These are phyloP conservation scores for Stenurella melanura DNA, from an alignment of 2,888 invertebrate genomes.

Conservation along the genomic window DNA sequence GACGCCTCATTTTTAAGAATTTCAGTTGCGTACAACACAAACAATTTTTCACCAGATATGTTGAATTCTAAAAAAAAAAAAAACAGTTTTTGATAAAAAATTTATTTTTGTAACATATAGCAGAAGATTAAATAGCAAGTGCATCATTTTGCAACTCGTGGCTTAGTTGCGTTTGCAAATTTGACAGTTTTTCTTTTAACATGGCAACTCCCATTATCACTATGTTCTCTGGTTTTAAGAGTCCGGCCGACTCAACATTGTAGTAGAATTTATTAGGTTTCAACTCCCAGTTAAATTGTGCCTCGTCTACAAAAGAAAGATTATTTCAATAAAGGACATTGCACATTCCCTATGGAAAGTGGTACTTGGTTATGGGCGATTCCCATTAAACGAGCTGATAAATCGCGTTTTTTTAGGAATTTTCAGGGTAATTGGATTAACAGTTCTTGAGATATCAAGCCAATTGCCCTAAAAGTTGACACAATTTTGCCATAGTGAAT, in stretches of 20 bases:
- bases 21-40: no score
- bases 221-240: slow-evolving; percentile 96
- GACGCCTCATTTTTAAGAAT: no score
- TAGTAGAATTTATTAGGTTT: slow-evolving; percentile 98
- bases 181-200: slow-evolving; percentile 95
- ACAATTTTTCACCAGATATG: background rate
- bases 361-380: no score
- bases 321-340: no score
- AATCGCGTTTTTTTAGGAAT: no score
- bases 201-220: slow-evolving; percentile 95
- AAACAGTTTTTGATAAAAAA: background rate
- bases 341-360: no score
- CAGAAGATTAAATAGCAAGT: slow-evolving; percentile 71
- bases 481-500: no score
- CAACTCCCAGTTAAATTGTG: slow-evolving; percentile 93
- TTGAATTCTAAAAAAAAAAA: background rate
- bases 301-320: slow-evolving; percentile 80
- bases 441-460: no score
- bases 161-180: slow-evolving; percentile 93
- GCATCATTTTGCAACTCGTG: slow-evolving; percentile 92
- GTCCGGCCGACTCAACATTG: slow-evolving; percentile 97
- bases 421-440: no score
- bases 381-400: no score
- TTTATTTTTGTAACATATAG: background rate
- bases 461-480: no score